Conservation (phyloP, 2,113 vertebrate species). For the Dasyornis broadbenti region DNA sequence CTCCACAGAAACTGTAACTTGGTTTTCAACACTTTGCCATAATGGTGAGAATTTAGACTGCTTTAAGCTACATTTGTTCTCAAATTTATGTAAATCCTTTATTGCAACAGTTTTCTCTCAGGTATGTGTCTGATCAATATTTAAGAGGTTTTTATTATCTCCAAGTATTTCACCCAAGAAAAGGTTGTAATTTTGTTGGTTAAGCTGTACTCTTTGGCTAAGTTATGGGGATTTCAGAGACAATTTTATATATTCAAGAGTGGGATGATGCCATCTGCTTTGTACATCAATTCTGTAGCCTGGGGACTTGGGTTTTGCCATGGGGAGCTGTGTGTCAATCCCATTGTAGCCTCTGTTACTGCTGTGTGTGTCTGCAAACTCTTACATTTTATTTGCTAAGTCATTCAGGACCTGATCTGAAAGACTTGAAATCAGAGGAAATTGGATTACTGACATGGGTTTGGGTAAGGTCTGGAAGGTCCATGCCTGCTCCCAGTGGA, state of each 20-base stretch:
- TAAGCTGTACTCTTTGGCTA: not conserved
- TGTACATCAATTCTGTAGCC: not conserved
- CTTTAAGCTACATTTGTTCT: not conserved
- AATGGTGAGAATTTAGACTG: not conserved
- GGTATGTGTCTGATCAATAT: not conserved
- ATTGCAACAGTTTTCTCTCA: not conserved
- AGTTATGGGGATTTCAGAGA: not conserved
- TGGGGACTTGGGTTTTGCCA: not conserved
- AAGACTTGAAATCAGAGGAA: not conserved
- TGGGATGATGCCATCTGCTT: not conserved
- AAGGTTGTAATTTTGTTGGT: not conserved
- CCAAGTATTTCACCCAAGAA: not conserved
- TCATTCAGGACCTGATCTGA: not conserved
- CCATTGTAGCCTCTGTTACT: not conserved
- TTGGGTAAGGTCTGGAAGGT: not conserved
- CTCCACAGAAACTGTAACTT: not conserved
- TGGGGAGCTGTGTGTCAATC: not conserved
- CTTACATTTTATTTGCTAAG: not conserved
- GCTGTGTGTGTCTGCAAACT: not conserved
- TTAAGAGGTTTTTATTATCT: not conserved
- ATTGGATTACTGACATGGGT: not conserved
- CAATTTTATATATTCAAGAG: not conserved
- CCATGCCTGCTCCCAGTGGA: not conserved
- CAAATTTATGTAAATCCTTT: not conserved
- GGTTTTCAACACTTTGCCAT: not conserved